phyloP scores from a whole-genome alignment of 2,113 vertebrate genomes.

The Carassius carassius region DNA sequence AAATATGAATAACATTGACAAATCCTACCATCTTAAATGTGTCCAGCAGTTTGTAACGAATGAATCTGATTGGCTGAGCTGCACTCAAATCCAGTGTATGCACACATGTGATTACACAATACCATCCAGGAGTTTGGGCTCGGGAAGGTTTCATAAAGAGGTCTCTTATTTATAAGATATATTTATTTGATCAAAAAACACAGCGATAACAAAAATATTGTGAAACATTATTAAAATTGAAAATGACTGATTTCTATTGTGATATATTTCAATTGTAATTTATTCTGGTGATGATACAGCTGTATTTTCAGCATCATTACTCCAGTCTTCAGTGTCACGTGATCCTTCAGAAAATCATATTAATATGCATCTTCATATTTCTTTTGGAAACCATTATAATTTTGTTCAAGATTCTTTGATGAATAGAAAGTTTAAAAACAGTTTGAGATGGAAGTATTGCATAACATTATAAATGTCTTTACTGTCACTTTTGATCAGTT shows the following conservation, averaged over 20 bases:
- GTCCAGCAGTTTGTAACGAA: neutral
- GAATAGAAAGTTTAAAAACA: neutral
- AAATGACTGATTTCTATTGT: neutral
- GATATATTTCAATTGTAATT: neutral
- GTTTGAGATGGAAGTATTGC: neutral
- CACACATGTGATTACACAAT: neutral
- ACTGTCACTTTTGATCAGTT: neutral
- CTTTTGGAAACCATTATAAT: neutral
- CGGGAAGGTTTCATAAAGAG: neutral
- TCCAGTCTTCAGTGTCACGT: neutral
- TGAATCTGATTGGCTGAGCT: neutral
- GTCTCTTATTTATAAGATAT: neutral
- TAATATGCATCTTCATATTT: neutral
- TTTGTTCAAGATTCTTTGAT: neutral
- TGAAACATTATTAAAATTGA: neutral
- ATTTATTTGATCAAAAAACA: neutral
- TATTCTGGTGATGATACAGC: neutral
- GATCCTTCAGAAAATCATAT: neutral
- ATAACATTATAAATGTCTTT: neutral
- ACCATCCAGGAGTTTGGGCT: neutral
- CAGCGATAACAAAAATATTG: neutral
- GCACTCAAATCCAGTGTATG: neutral
- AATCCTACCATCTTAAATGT: too few relatives aligned
- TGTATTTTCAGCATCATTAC: neutral
- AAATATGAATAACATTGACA: neutral